Evolutionary conservation across 53 echinoderm and acorn worm species (phyloP), one percentile per base, ranked within the genome.

Genomic region (Stichopus horrens): DNA sequence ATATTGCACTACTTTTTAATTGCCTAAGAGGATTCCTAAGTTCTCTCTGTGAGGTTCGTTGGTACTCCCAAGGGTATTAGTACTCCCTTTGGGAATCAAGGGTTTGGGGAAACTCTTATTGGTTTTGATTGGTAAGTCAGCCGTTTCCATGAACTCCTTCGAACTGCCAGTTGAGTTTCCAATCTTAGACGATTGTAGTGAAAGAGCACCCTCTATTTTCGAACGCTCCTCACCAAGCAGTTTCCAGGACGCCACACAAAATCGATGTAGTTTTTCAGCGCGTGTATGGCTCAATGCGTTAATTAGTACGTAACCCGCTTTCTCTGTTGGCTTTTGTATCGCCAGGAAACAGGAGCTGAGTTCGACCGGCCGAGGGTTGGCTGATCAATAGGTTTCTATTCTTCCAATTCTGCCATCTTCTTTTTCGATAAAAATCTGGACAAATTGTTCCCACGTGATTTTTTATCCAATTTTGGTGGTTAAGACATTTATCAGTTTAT

Each of bases 381-480:
- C 52, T 75, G 57, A 81, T 81, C 81, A 71, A 71, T 71, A 58
- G n/a, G 56, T 56, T 81, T 53, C 52, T 81, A 56, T 56, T 54
- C 18, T 81, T 56, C 20, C 7, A 57, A 10, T 21, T 56, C 58
- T 20, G 23, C 75, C 52, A 9, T 86, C 86, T 86, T 37, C 18
- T 21, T 58, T 66, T 86, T 86, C 66, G 71, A 83, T 37, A 86
- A 86, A 86, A 23, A 77, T 77, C 66, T 63, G 53, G 66, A 53
- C 86, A 86, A 86, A 86, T 86, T 86, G 66, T 86, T 86, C 86
- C 81, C 81, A 58, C 58, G 58, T 81, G 81, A 81, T 81, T 57
- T 56, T 81, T 81, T 81, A 81, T 81, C 81, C 81, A 81, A 81
- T 81, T 81, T 81, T 57, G 14, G 81, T 81, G 81, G n/a, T 81